These are phyloP conservation scores for Scortum barcoo DNA, from an alignment of 2,113 vertebrate genomes.

Conservation along the genomic window DNA sequence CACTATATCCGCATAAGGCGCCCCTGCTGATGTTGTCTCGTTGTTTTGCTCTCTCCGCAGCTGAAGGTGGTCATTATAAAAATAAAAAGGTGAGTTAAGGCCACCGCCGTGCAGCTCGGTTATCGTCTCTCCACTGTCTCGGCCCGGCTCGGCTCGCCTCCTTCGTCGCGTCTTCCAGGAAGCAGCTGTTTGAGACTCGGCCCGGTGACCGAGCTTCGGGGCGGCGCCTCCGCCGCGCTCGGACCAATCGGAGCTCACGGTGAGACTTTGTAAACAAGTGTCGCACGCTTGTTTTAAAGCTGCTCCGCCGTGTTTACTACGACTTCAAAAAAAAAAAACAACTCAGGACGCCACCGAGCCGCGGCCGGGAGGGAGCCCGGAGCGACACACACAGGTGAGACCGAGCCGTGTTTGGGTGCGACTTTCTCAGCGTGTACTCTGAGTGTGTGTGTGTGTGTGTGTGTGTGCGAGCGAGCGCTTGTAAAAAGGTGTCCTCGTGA, in stretches of 20 bases:
- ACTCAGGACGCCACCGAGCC: not conserved
- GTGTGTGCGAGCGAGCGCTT: not conserved
- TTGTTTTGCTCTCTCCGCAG: not conserved
- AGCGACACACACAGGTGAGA: conserved; percentile 47
- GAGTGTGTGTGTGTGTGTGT: not conserved
- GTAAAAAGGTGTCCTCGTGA: conserved; percentile 16
- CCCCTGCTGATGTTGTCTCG: too few relatives aligned
- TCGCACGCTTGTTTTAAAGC: conserved; percentile 64
- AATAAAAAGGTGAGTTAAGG: too few relatives aligned
- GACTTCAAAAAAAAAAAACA: too few relatives aligned
- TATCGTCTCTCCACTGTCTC: too few relatives aligned
- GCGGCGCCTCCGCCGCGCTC: conserved; percentile 51
- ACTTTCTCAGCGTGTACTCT: not conserved
- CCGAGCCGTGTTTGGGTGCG: accelerated
- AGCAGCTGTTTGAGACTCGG: conserved; percentile 43
- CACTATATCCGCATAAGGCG: not conserved
- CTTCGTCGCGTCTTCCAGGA: conserved; percentile 2
- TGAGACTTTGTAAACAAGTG: conserved; percentile 81
- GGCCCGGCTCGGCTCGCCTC: conserved; percentile 14
- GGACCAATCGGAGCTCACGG: conserved; percentile 71
- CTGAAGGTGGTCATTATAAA: too few relatives aligned
- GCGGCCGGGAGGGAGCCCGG: not conserved
- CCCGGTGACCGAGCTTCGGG: conserved; percentile 68
- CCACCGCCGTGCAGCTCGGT: too few relatives aligned
- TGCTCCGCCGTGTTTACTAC: not conserved